These are phyloP conservation scores for Apantesis nais DNA, from an alignment of 2,888 invertebrate genomes.

Conservation along the genomic window DNA sequence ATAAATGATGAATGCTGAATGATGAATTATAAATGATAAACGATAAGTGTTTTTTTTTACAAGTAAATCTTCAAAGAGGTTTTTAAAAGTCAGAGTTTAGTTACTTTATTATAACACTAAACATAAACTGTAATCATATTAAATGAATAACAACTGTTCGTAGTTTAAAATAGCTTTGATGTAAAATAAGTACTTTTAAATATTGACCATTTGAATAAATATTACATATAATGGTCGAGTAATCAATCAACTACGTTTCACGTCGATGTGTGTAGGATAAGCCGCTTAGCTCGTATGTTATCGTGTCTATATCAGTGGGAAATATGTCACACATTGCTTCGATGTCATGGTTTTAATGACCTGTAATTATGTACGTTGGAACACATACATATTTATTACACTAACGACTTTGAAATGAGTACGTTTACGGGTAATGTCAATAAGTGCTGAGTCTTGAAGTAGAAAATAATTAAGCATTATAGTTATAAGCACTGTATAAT, in stretches of 20 bases:
- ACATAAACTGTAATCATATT: background rate
- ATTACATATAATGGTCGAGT: conserved; percentile 1
- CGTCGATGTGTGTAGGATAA: conserved; percentile 1
- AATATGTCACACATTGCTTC: conserved; percentile 10
- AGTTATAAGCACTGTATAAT: background rate
- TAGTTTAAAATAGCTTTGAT: background rate
- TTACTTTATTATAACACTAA: background rate
- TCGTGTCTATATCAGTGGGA: conserved; percentile 8
- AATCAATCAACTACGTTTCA: conserved; percentile 5
- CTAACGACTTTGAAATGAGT: background rate
- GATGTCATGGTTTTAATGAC: conserved; percentile 3
- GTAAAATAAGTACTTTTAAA: conserved; percentile 1
- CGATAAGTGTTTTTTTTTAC: too few relatives aligned
- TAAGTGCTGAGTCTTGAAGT: background rate
- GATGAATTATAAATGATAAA: too few relatives aligned
- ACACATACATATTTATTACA: background rate
- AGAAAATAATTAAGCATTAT: background rate
- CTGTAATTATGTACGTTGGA: conserved; percentile 5
- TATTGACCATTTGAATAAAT: conserved; percentile 1
- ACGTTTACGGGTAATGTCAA: background rate
- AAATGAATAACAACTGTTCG: background rate
- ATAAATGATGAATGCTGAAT: too few relatives aligned
- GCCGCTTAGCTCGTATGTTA: conserved; percentile 5
- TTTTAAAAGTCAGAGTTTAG: too few relatives aligned
- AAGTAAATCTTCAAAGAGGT: too few relatives aligned